Evolutionary conservation across 2,797 vertebrate species (phyloP).

Genomic region (Ataeniobius toweri): DNA sequence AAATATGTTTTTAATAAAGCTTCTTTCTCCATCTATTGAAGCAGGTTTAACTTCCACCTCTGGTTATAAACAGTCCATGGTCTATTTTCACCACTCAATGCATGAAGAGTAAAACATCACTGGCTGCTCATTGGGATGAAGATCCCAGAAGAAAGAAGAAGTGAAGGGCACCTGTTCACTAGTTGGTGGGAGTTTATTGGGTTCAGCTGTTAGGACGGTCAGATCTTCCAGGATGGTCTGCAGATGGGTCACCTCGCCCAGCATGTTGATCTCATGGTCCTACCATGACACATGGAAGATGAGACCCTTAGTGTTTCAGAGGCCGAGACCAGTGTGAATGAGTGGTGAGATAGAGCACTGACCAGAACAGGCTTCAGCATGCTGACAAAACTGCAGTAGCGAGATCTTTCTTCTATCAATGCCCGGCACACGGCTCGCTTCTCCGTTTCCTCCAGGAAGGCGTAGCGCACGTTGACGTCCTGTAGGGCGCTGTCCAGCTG

Average conservation of each 20-base stretch:
- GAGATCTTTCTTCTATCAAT: conserved; percentile 81
- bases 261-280: conserved; percentile 88
- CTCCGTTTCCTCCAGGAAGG: conserved; percentile 84
- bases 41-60: no score
- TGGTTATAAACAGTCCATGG: no score
- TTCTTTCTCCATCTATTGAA: no score
- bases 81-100: no score
- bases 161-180: conserved; percentile 79
- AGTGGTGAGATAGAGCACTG: conserved; percentile 28
- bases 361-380: conserved; percentile 87
- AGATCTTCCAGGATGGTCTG: conserved; percentile 86
- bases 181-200: conserved; percentile 80
- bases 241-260: conserved; percentile 86
- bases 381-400: conserved; percentile 84
- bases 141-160: background rate
- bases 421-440: conserved; percentile 83
- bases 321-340: no score
- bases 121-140: background rate
- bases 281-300: conserved; percentile 40
- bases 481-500: conserved; percentile 85
- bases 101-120: no score
- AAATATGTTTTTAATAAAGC: no score
- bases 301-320: background rate
- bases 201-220: conserved; percentile 80
- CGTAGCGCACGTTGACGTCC: conserved; percentile 84